A percentile compares a stretch with the other conserved stretches of the same genome.
Evolutionary conservation across 2,797 vertebrate genomes (phyloP).

Genomic region (Melanotaenia pygmaea): DNA sequence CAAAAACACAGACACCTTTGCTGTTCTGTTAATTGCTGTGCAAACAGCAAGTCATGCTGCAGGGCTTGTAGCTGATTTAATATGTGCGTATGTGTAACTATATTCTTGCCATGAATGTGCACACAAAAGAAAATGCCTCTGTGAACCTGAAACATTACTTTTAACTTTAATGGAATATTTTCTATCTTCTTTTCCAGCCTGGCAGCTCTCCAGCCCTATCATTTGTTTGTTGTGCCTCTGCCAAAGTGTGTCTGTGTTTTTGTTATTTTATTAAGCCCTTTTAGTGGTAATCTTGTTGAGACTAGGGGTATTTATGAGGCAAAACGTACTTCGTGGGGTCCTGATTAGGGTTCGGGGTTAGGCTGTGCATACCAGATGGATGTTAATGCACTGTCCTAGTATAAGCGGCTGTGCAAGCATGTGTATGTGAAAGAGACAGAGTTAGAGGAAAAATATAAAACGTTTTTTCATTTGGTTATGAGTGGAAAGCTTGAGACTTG

Average conservation of each 20-base stretch:
- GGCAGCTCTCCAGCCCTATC: constrained; percentile 16
- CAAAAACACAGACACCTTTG: constrained; percentile 56
- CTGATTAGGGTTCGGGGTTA: not conserved
- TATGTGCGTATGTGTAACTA: not conserved
- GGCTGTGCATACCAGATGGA: not conserved
- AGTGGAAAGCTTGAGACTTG: constrained; percentile 10
- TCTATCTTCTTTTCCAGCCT: constrained; percentile 1
- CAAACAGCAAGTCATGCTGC: constrained; percentile 41
- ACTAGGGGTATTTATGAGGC: not conserved
- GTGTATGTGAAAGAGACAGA: not conserved
- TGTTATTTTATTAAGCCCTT: not conserved
- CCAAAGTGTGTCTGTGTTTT: not conserved
- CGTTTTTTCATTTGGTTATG: constrained; percentile 60
- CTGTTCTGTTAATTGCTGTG: constrained; percentile 55
- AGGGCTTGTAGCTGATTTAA: constrained; percentile 21
- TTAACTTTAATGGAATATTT: constrained; percentile 21
- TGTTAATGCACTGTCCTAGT: not conserved
- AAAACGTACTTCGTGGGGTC: not conserved
- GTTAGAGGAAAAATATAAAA: constrained; percentile 14
- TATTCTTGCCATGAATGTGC: constrained; percentile 4
- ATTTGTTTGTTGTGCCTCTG: constrained; percentile 6
- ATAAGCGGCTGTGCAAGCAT: not conserved
- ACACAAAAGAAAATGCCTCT: constrained; percentile 2
- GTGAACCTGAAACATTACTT: constrained; percentile 9
- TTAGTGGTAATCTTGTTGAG: not conserved